Conservation (phyloP, 1,140 invertebrate genomes). For the Zophobas atratus region DNA sequence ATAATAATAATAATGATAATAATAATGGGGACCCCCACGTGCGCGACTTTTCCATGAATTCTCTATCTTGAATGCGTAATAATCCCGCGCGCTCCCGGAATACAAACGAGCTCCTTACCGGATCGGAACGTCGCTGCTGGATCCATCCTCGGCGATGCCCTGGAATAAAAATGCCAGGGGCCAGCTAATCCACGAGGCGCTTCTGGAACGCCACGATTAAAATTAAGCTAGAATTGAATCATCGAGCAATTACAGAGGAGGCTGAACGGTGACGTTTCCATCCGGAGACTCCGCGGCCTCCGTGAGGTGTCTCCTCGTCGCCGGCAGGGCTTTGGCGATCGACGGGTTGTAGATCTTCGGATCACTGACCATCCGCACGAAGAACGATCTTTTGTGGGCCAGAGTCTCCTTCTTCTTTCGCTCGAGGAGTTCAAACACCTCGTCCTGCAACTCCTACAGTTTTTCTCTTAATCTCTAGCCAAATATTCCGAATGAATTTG, state of each 20-base stretch:
- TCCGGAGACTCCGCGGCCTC: slow-evolving; percentile 68
- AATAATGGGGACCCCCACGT: background rate
- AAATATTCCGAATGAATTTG: background rate
- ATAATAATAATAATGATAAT: background rate
- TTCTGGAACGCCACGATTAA: slow-evolving; percentile 62
- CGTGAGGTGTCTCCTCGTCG: slow-evolving; percentile 69
- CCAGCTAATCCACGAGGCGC: slow-evolving; percentile 91
- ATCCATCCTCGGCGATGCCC: slow-evolving; percentile 77
- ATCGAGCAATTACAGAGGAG: slow-evolving; percentile 64
- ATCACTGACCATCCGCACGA: slow-evolving; percentile 97
- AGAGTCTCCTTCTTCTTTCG: slow-evolving; percentile 82
- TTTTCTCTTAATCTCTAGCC: background rate
- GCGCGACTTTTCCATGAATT: slow-evolving; percentile 4
- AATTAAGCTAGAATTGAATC: background rate
- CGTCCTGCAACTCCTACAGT: slow-evolving; percentile 76
- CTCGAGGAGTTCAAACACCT: slow-evolving; percentile 77
- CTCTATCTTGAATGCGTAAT: background rate
- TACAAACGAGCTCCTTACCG: slow-evolving; percentile 72
- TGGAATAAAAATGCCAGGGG: slow-evolving; percentile 90
- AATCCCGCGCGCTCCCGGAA: background rate
- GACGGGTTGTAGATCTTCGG: slow-evolving; percentile 96
- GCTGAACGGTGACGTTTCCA: slow-evolving; percentile 67
- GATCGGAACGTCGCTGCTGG: slow-evolving; percentile 82
- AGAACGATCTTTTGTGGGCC: slow-evolving; percentile 93
- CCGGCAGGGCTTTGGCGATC: slow-evolving; percentile 80